These are phyloP conservation scores for Karalla daura DNA, from an alignment of 2,797 vertebrate species.

Conservation along the genomic window DNA sequence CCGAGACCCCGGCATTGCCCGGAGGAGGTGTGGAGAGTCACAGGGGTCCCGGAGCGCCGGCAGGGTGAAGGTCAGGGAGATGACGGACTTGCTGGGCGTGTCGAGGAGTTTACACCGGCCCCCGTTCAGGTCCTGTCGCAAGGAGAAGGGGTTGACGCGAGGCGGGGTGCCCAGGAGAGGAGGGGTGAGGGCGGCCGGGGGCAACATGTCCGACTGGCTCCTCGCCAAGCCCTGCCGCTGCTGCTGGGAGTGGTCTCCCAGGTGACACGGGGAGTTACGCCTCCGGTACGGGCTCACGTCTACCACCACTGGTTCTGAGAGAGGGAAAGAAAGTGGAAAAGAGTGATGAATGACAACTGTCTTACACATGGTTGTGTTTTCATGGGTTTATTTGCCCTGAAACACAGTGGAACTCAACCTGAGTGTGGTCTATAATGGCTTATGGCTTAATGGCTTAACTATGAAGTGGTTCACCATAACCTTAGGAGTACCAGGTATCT, in stretches of 20 bases:
- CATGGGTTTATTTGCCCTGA: too few relatives aligned
- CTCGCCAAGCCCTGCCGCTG: slow-evolving; percentile 79
- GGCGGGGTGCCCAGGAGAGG: slow-evolving; percentile 67
- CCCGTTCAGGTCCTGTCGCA: slow-evolving; percentile 91
- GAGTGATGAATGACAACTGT: too few relatives aligned
- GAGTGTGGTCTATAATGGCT: too few relatives aligned
- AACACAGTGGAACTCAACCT: too few relatives aligned
- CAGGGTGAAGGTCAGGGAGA: slow-evolving; percentile 89
- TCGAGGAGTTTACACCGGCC: slow-evolving; percentile 95
- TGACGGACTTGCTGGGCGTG: slow-evolving; percentile 91
- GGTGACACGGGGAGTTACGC: slow-evolving; percentile 77
- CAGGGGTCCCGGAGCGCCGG: slow-evolving; percentile 77
- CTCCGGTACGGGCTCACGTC: slow-evolving; percentile 75
- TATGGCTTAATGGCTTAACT: too few relatives aligned
- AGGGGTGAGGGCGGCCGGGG: slow-evolving; percentile 49
- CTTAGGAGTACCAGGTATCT: too few relatives aligned
- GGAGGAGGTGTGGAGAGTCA: slow-evolving; percentile 66
- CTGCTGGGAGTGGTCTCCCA: slow-evolving; percentile 63
- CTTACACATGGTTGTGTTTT: too few relatives aligned
- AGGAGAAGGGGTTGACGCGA: slow-evolving; percentile 93
- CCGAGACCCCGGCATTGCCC: slow-evolving; percentile 59
- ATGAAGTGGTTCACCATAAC: too few relatives aligned
- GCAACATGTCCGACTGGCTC: slow-evolving; percentile 89
- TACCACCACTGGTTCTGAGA: slow-evolving; percentile 55
- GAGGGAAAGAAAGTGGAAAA: too few relatives aligned